Base-by-base conservation (phyloP, 2,113 vertebrate species). In the Myanophis thanlyinensis region DNA sequence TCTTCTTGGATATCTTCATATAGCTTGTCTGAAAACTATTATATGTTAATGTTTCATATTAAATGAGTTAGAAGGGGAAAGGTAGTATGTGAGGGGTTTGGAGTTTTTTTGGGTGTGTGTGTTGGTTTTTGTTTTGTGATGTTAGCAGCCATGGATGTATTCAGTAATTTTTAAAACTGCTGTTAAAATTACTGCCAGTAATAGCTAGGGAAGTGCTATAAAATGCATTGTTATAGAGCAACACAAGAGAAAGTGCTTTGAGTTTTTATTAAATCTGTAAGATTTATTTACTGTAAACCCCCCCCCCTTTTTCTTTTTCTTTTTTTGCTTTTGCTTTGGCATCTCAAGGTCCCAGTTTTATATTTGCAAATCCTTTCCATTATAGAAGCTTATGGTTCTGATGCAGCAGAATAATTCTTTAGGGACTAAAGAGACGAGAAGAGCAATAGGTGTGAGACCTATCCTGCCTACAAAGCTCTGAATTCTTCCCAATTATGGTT, bases 11-110 rank as follows among this genome's bases (percentile, higher is more conserved):
- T 92, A 25, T 0, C 73, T 90, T 52, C 5, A 1, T 59, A 84
- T 13, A 25, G 4, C n/a, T 67, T 90, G 85, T 88, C 54, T 53
- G 44, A 46, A 90, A 51, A 67, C 49, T 88, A 23, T 62, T 56
- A 87, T 92, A 40, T 91, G 91, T 85, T 93, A 94, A 88, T 89
- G 25, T 27, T 18, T 48, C 47, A 92, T 23, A 89, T 93, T 91
- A 88, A 85, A 49, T 51, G 40, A 25, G 52, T 89, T 44, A 67
- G 44, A 22, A 46, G 49, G 18, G 30, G 35, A 10, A 12, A 62
- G 51, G 40, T 93, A 56, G 88, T 51, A 35, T 92, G 30, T 56
- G 85, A 88, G 85, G 1, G n/a, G n/a, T n/a, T n/a, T n/a, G n/a
- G n/a, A n/a, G 1, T 4, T 10, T 56, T 25, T 56, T 30, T 2